Conservation (phyloP, 1,140 invertebrate species). For the Hydropsyche tenuis region DNA sequence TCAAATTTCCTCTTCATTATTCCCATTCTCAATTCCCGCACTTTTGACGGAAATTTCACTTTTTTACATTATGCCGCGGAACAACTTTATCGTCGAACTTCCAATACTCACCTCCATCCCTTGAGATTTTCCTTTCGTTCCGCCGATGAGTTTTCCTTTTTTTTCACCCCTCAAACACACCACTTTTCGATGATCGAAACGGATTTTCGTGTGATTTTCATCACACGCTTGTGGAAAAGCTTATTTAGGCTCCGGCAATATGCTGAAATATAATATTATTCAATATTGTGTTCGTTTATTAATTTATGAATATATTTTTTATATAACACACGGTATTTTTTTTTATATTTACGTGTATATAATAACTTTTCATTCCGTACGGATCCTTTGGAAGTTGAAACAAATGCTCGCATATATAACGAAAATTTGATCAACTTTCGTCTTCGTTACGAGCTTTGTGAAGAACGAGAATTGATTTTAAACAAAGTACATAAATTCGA, state of each 20-base stretch:
- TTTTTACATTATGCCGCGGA: conserved; percentile 16
- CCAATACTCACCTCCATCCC: neutral
- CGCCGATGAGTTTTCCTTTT: neutral
- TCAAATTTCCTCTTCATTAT: conserved; percentile 33
- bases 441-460: too few species aligned
- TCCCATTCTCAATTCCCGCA: conserved; percentile 13
- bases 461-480: neutral
- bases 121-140: neutral
- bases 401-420: too few species aligned
- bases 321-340: too few species aligned
- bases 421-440: too few species aligned
- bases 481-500: neutral
- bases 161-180: neutral
- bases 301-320: too few species aligned
- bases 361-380: too few species aligned
- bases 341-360: too few species aligned
- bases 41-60: conserved; percentile 30
- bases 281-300: too few species aligned
- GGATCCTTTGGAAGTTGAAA: too few species aligned
- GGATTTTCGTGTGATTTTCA: neutral
- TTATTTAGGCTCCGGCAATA: too few species aligned
- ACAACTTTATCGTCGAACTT: conserved; percentile 18
- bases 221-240: too few species aligned
- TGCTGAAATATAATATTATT: too few species aligned
- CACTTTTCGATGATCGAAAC: neutral